Conservation (phyloP, 2,113 vertebrate species). For the Phainopepla nitens region DNA sequence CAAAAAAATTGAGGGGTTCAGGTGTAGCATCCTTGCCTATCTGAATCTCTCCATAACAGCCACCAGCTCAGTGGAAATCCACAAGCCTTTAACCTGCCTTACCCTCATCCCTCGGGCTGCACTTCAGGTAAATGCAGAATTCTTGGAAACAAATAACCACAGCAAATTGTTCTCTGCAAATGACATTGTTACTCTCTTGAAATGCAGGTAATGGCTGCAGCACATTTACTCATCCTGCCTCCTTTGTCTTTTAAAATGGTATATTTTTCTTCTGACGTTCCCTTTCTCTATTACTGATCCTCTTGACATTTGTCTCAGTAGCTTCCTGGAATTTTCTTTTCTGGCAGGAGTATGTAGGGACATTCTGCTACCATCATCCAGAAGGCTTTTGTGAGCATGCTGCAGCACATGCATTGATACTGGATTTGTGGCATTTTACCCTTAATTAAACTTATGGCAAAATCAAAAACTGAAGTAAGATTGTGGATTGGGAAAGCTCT, state of each 20-base stretch:
- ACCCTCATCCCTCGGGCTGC: not conserved
- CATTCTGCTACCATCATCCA: not conserved
- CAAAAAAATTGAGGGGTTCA: not conserved
- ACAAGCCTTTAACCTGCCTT: not conserved
- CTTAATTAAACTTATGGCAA: not conserved
- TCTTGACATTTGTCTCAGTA: not conserved
- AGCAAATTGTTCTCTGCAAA: not conserved
- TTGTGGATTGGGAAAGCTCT: not conserved
- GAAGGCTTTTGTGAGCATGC: not conserved
- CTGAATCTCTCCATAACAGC: not conserved
- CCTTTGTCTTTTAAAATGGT: not conserved
- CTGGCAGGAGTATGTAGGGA: not conserved
- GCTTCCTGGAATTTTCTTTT: not conserved
- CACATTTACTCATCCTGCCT: not conserved
- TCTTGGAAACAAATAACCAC: not conserved
- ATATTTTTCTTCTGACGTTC: not conserved
- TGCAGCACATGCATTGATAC: not conserved
- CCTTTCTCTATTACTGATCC: not conserved
- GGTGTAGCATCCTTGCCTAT: not conserved
- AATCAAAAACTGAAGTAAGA: not conserved
- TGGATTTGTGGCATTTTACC: not conserved
- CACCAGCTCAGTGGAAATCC: not conserved
- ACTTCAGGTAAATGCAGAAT: not conserved
- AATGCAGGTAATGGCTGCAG: not conserved
- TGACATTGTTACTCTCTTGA: not conserved